Evolutionary conservation across 2,797 vertebrate genomes (phyloP).

Genomic region (Bradypodion ventrale): DNA sequence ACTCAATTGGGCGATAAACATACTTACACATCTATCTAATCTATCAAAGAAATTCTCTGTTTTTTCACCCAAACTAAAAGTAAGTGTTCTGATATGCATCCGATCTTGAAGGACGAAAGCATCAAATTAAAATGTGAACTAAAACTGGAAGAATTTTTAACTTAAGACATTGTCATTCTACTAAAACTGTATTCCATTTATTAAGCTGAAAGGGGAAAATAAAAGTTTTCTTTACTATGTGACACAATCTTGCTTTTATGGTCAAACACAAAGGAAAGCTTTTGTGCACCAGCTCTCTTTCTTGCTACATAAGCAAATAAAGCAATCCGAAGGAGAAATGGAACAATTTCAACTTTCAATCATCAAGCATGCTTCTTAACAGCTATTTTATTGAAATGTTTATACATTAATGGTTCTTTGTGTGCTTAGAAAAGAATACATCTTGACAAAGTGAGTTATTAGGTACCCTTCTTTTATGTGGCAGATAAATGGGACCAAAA

Average conservation of each 20-base stretch:
- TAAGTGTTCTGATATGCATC: neutral
- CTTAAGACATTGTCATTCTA: conserved; percentile 38
- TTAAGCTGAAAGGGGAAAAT: conserved; percentile 9
- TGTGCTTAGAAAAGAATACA: conserved; percentile 31
- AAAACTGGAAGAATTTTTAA: conserved; percentile 52
- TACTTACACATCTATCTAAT: neutral
- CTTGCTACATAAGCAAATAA: conserved; percentile 38
- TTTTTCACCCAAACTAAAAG: conserved; percentile 6
- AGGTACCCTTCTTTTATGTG: conserved; percentile 18
- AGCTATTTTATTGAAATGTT: conserved; percentile 27
- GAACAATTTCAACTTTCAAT: conserved; percentile 1
- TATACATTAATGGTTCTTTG: conserved; percentile 22
- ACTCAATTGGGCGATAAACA: neutral
- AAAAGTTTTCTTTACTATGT: rapidly evolving
- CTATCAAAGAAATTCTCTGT: neutral
- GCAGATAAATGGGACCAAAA: conserved; percentile 10
- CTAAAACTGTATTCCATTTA: conserved; percentile 40
- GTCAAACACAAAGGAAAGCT: neutral
- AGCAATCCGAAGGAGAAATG: neutral
- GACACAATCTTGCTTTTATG: neutral
- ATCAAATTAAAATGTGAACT: conserved; percentile 53
- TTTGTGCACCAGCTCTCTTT: neutral
- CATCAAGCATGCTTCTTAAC: conserved; percentile 21
- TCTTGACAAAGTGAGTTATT: conserved; percentile 28
- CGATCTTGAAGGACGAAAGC: conserved; percentile 25